Percentiles rank a stretch among this genome's conserved stretches.
Evolutionary conservation across 2,888 invertebrate species (phyloP).

Genomic region (Muscina levida): DNA sequence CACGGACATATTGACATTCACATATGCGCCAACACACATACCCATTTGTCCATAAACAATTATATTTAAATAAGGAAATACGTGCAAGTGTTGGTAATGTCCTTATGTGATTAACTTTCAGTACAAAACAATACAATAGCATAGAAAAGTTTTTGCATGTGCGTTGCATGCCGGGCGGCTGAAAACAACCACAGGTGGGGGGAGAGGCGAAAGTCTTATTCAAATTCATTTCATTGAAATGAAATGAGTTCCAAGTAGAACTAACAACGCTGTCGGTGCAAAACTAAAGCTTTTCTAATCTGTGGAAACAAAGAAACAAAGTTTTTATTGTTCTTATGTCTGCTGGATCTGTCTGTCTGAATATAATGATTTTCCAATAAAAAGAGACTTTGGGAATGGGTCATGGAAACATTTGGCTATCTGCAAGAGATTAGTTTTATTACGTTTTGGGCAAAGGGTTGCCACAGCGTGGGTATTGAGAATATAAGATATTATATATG

Average conservation of each 20-base stretch:
- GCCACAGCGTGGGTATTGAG: too few species aligned
- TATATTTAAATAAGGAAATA: slow-evolving; percentile 42
- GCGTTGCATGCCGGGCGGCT: too few species aligned
- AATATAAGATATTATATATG: too few species aligned
- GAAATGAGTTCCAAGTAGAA: slow-evolving; percentile 23
- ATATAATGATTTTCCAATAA: slow-evolving; percentile 47
- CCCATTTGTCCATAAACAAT: slow-evolving; percentile 38
- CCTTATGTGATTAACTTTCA: slow-evolving; percentile 42
- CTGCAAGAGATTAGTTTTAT: slow-evolving; percentile 13
- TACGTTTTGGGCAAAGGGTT: neutral
- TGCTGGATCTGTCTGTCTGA: neutral
- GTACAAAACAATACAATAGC: slow-evolving; percentile 28
- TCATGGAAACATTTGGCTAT: neutral
- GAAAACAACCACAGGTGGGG: too few species aligned
- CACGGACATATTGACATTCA: neutral
- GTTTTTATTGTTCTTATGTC: neutral
- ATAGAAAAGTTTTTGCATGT: slow-evolving; percentile 19
- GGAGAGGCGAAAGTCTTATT: neutral
- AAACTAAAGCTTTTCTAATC: slow-evolving; percentile 25
- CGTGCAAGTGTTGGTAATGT: slow-evolving; percentile 42
- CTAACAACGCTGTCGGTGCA: neutral
- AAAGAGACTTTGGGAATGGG: slow-evolving; percentile 25
- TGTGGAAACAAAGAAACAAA: slow-evolving; percentile 18
- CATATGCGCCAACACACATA: neutral
- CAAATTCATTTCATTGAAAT: neutral